A percentile compares a stretch with the other conserved stretches of the same genome.
Conservation (phyloP, 2,888 invertebrate genomes). For the Allacma fusca region DNA sequence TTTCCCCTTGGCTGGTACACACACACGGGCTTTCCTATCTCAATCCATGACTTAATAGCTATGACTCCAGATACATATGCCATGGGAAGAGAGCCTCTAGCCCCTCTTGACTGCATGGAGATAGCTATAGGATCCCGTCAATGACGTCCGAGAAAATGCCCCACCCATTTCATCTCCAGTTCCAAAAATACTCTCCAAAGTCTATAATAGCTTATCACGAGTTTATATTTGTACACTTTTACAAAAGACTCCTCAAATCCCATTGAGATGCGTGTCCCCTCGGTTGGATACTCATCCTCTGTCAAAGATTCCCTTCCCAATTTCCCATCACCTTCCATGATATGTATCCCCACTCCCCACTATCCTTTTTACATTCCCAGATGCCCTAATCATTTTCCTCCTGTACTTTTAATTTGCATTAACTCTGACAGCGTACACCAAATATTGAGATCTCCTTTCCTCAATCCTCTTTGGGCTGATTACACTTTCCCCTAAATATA, state of each 20-base stretch:
- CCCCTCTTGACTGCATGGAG: neutral
- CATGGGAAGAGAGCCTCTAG: neutral
- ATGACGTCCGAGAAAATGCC: conserved; percentile 27
- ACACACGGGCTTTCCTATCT: neutral
- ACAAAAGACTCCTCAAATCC: too few species aligned
- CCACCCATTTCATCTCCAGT: conserved; percentile 17
- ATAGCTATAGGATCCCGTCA: neutral
- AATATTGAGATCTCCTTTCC: too few species aligned
- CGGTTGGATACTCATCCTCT: neutral
- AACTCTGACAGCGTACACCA: too few species aligned
- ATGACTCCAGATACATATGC: neutral
- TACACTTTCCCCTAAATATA: neutral
- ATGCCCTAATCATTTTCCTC: neutral
- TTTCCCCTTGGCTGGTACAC: neutral
- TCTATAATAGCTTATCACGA: neutral
- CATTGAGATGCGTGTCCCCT: too few species aligned
- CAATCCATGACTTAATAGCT: conserved; percentile 26
- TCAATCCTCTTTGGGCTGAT: neutral
- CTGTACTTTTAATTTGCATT: too few species aligned
- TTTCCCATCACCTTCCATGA: neutral
- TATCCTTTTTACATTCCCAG: neutral
- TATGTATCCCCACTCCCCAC: neutral
- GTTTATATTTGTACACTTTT: neutral
- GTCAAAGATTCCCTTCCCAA: neutral
- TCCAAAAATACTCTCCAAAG: conserved; percentile 28